These are phyloP conservation scores for Coenonympha glycerion DNA, from an alignment of 2,888 invertebrate species.

Conservation along the genomic window DNA sequence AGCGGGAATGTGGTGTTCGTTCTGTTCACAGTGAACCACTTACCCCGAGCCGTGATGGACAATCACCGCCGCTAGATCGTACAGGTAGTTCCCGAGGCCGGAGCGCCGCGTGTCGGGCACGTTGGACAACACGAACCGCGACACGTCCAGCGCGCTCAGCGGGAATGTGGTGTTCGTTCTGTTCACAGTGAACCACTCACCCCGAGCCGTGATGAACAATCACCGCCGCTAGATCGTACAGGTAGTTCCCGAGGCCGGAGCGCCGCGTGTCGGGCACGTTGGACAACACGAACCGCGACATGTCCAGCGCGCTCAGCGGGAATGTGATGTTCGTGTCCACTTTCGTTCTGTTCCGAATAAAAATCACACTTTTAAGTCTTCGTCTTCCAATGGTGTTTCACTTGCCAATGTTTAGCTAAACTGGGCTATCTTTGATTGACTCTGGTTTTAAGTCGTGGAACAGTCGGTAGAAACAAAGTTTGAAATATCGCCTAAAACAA, in stretches of 20 bases:
- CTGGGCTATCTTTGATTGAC: too few species aligned
- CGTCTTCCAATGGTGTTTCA: too few species aligned
- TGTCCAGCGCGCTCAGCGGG: constrained; percentile 83
- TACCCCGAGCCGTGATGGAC: constrained; percentile 87
- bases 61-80: constrained; percentile 85
- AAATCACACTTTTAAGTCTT: not conserved
- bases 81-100: constrained; percentile 78
- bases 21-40: constrained; percentile 7
- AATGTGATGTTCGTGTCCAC: constrained; percentile 86
- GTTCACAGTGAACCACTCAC: constrained; percentile 45
- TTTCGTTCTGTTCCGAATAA: too few species aligned
- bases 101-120: not conserved
- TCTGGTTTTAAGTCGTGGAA: too few species aligned
- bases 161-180: not conserved
- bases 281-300: constrained; percentile 84
- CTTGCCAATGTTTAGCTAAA: too few species aligned
- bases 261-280: constrained; percentile 79
- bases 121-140: constrained; percentile 81
- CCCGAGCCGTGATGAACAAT: constrained; percentile 87
- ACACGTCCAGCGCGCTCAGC: constrained; percentile 84
- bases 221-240: constrained; percentile 86
- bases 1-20: constrained; percentile 39
- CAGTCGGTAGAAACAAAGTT: too few species aligned
- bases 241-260: constrained; percentile 77
- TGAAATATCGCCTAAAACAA: too few species aligned